phyloP scores from a whole-genome alignment of 2,888 invertebrate genomes.

The Clitarchus hookeri region DNA sequence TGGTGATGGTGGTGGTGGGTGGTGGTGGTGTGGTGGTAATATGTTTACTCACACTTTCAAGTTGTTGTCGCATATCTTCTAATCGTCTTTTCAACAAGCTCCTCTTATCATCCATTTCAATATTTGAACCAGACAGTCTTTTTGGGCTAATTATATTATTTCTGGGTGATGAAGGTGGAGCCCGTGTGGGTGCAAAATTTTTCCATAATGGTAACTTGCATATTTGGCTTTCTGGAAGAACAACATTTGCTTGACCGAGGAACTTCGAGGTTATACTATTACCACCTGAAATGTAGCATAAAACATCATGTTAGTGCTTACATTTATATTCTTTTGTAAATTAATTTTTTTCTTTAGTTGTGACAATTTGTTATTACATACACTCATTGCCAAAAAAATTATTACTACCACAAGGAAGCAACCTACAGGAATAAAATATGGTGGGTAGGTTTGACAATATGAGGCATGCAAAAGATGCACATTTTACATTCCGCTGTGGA shows the following conservation, averaged over 20 bases:
- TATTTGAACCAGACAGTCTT: slow-evolving; percentile 62
- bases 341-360: neutral
- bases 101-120: slow-evolving; percentile 67
- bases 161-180: slow-evolving; percentile 53
- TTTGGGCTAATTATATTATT: slow-evolving; percentile 61
- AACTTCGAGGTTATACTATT: slow-evolving; percentile 47
- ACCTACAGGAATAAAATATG: too few species aligned
- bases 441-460: too few species aligned
- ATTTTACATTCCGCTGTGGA: too few species aligned
- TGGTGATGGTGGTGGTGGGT: too few species aligned
- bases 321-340: neutral
- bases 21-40: too few species aligned
- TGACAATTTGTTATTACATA: too few species aligned
- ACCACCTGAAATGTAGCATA: slow-evolving; percentile 33
- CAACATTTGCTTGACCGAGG: slow-evolving; percentile 27
- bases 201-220: slow-evolving; percentile 34
- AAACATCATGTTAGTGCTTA: too few species aligned
- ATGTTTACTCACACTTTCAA: neutral
- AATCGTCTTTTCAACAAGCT: slow-evolving; percentile 82
- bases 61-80: slow-evolving; percentile 71
- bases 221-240: neutral
- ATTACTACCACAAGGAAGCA: too few species aligned
- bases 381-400: too few species aligned
- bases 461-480: too few species aligned
- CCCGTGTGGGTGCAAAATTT: slow-evolving; percentile 38